phyloP scores from a whole-genome alignment of 2,113 vertebrate genomes.

The Lucifuga dentata region DNA sequence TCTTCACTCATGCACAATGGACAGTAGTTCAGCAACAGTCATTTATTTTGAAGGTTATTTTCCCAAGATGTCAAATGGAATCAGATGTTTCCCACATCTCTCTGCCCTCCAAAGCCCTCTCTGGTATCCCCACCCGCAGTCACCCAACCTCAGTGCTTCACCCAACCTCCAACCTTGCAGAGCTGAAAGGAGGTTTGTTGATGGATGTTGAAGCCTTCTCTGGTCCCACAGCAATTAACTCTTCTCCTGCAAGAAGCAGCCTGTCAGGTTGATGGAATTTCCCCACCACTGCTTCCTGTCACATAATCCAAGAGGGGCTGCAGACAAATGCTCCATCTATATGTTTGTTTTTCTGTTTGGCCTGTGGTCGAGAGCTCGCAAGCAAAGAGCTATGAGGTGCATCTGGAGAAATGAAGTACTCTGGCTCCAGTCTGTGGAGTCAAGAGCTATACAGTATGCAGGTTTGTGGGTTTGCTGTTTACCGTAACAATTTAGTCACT shows the following conservation, averaged over 20 bases:
- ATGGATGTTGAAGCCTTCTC: conserved; percentile 79
- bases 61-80: conserved; percentile 71
- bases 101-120: conserved; percentile 63
- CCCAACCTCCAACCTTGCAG: conserved; percentile 70
- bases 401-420: conserved; percentile 39
- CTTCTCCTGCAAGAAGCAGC: conserved; percentile 75
- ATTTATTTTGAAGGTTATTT: conserved; percentile 75
- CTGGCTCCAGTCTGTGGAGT: conserved; percentile 22
- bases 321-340: conserved; percentile 75
- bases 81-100: conserved; percentile 70
- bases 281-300: conserved; percentile 66
- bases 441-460: background rate
- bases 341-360: conserved; percentile 78
- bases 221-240: conserved; percentile 85
- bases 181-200: conserved; percentile 75
- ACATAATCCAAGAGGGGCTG: conserved; percentile 68
- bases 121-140: conserved; percentile 44
- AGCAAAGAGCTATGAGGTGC: conserved; percentile 40
- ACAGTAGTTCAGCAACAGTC: conserved; percentile 43
- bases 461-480: conserved; percentile 1
- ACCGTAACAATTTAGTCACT: too few relatives aligned
- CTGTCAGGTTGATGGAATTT: conserved; percentile 82
- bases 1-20: conserved; percentile 21
- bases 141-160: conserved; percentile 47
- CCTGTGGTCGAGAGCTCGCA: conserved; percentile 44